Evolutionary conservation across 2,888 invertebrate genomes (phyloP).

Genomic region (Electrophaes corylata): DNA sequence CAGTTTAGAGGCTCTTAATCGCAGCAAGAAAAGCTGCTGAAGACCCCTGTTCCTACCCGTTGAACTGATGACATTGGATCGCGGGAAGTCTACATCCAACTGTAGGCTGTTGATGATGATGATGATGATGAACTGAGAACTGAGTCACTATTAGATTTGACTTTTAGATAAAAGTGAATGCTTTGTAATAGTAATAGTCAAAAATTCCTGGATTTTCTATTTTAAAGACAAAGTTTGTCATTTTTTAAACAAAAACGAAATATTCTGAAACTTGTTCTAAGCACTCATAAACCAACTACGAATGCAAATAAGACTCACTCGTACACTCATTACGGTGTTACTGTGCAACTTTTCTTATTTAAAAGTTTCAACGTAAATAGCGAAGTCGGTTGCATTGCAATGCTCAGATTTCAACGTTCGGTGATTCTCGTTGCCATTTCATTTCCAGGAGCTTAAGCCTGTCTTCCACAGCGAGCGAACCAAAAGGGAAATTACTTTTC

Average conservation of each 20-base stretch:
- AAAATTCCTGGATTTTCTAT: neutral
- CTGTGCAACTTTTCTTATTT: conserved; percentile 72
- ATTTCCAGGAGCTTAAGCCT: conserved; percentile 21
- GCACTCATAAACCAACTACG: conserved; percentile 16
- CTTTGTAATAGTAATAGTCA: no score
- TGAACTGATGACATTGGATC: no score
- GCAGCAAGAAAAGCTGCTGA: no score
- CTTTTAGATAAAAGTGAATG: no score
- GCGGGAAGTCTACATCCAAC: no score
- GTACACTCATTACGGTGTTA: conserved; percentile 59
- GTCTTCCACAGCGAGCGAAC: neutral
- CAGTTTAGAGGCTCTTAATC: no score
- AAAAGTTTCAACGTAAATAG: conserved; percentile 65
- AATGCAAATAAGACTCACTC: conserved; percentile 55
- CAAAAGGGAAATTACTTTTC: neutral
- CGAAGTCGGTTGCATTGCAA: conserved; percentile 46
- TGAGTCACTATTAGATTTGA: no score
- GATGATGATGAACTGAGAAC: no score
- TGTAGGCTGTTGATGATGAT: no score
- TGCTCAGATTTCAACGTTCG: conserved; percentile 57
- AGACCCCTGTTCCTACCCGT: no score
- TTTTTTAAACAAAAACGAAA: conserved; percentile 2
- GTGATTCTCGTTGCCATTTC: conserved; percentile 51
- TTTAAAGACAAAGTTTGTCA: neutral
- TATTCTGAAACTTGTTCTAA: conserved; percentile 9